Evolutionary conservation across 2,797 vertebrate species (phyloP).

Genomic region (Champsocephalus gunnari): DNA sequence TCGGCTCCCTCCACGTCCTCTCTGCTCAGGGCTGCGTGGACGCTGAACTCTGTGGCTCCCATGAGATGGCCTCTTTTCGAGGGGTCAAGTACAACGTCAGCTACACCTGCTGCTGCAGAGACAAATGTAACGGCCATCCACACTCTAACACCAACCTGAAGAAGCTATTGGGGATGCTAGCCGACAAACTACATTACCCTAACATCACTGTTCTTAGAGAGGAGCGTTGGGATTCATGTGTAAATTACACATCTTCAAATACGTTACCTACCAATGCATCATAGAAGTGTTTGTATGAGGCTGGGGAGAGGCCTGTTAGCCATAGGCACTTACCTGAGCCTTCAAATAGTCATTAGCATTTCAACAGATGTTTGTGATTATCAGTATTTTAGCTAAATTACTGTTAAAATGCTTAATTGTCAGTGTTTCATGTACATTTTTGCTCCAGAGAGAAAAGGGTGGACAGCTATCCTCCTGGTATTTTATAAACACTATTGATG

Average conservation of each 20-base stretch:
- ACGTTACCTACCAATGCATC: background rate
- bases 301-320: conserved; percentile 42
- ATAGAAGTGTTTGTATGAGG: background rate
- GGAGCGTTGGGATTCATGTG: conserved; percentile 55
- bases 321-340: conserved; percentile 16
- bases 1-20: conserved; percentile 59
- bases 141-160: conserved; percentile 34
- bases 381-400: background rate
- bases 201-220: background rate
- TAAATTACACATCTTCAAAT: conserved; percentile 35
- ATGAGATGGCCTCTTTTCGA: conserved; percentile 12
- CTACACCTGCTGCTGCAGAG: conserved; percentile 76
- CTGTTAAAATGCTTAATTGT: background rate
- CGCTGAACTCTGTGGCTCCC: conserved; percentile 57
- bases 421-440: background rate
- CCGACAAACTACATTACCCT: background rate
- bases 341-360: conserved; percentile 25
- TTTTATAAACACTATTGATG: background rate
- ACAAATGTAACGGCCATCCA: conserved; percentile 62
- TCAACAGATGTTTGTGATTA: conserved; percentile 26
- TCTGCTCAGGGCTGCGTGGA: conserved; percentile 76
- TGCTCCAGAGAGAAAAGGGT: conserved; percentile 46
- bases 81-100: conserved; percentile 62
- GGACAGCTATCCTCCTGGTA: conserved; percentile 56
- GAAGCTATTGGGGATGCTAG: conserved; percentile 46